Conservation (phyloP, 1,140 invertebrate species). For the Trichogramma pretiosum region DNA sequence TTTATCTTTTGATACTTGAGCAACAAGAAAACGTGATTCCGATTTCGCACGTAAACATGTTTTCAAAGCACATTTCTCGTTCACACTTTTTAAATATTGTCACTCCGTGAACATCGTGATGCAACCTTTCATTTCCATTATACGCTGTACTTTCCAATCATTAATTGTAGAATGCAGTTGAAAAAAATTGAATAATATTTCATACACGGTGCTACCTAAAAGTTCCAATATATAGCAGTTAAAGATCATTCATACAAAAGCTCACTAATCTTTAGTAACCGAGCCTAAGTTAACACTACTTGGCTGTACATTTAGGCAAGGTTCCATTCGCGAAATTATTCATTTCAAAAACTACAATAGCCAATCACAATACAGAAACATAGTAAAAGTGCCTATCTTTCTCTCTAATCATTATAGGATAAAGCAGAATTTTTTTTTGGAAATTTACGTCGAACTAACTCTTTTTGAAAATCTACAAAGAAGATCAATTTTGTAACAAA, state of each 20-base stretch:
- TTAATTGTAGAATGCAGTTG: slow-evolving; percentile 1
- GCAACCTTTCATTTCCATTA: slow-evolving; percentile 6
- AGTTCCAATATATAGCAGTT: slow-evolving; percentile 30
- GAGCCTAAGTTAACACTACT: no score
- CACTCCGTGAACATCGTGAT: no score
- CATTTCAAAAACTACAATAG: slow-evolving; percentile 11
- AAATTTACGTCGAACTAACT: no score
- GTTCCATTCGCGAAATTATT: slow-evolving; percentile 17
- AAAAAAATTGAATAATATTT: slow-evolving; percentile 15
- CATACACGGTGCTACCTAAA: slow-evolving; percentile 42
- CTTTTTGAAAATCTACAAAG: no score
- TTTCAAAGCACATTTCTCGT: not conserved
- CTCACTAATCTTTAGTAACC: no score
- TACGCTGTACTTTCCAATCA: slow-evolving; percentile 11
- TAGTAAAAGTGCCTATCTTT: slow-evolving; percentile 28
- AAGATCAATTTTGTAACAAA: no score
- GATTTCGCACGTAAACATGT: not conserved
- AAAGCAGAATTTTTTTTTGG: no score
- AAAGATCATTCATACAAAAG: slow-evolving; percentile 6
- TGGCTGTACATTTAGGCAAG: slow-evolving; percentile 12
- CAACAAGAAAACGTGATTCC: not conserved
- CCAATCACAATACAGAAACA: slow-evolving; percentile 30
- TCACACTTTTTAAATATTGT: not conserved
- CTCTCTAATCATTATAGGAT: no score
- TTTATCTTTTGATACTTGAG: no score